Evolutionary conservation across 2,113 vertebrate genomes (phyloP).

Genomic region (Stegostoma tigrinum): DNA sequence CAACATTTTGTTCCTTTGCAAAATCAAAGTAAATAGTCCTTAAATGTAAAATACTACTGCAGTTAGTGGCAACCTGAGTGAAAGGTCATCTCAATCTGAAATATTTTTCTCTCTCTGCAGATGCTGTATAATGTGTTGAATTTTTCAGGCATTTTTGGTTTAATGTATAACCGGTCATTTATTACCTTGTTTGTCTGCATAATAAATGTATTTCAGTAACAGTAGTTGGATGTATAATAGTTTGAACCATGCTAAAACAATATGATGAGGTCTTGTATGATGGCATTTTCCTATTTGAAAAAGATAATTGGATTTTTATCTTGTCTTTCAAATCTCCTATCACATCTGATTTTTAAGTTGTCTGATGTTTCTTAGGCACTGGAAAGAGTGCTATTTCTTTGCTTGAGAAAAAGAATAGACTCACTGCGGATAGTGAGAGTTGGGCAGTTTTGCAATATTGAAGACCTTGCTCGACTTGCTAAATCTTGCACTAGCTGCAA

Average conservation of each 20-base stretch:
- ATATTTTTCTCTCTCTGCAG: no score
- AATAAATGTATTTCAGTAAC: not conserved
- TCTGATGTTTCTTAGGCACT: not conserved
- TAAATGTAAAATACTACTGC: no score
- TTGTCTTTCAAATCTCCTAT: not conserved
- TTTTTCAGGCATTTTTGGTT: no score
- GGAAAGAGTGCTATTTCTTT: no score
- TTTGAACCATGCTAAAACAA: not conserved
- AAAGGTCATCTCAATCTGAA: no score
- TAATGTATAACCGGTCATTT: no score
- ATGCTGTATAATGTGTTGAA: no score
- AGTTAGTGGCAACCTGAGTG: no score
- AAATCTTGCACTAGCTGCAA: not conserved
- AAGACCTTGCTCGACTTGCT: not conserved
- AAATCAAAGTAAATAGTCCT: not conserved
- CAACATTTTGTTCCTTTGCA: not conserved
- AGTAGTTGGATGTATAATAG: not conserved
- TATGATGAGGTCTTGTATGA: not conserved
- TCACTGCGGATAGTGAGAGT: not conserved
- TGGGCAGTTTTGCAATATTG: not conserved
- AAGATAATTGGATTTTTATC: not conserved
- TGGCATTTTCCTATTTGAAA: not conserved
- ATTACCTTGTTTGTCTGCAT: not conserved
- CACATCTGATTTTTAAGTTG: not conserved
- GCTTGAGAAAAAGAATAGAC: no score